Percentiles rank a stretch among this genome's conserved stretches.
phyloP scores from a whole-genome alignment of 1,140 invertebrate genomes.

The Geopemphigus sp. region DNA sequence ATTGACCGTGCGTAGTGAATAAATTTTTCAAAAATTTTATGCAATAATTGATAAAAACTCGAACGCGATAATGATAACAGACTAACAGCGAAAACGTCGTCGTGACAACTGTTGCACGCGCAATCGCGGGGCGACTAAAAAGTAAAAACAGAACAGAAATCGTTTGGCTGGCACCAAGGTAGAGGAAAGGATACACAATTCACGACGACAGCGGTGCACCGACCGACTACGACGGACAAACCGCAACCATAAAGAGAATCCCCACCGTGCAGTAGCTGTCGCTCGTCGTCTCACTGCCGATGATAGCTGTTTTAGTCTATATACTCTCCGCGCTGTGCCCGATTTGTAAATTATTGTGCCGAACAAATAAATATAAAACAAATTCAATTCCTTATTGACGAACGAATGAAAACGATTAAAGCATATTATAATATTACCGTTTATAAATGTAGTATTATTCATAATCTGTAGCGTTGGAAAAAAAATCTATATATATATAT shows the following conservation, averaged over 20 bases:
- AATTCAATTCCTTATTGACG: too few species aligned
- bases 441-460: too few species aligned
- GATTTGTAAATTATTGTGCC: too few species aligned
- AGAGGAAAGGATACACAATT: conserved; percentile 15
- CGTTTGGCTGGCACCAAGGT: neutral
- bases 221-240: neutral
- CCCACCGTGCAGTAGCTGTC: neutral
- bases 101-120: conserved; percentile 44
- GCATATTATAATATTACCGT: too few species aligned
- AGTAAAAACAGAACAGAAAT: conserved; percentile 14
- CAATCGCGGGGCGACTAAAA: conserved; percentile 21
- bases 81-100: conserved; percentile 21
- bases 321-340: too few species aligned
- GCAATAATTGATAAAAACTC: neutral
- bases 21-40: neutral
- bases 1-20: neutral
- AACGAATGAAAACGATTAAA: too few species aligned
- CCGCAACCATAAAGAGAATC: conserved; percentile 28
- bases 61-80: neutral
- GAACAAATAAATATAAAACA: too few species aligned
- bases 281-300: neutral
- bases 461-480: too few species aligned
- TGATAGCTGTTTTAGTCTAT: too few species aligned
- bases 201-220: neutral
- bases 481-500: too few species aligned